phyloP scores from a whole-genome alignment of 1,140 invertebrate species.

The Saccostrea cuccullata region DNA sequence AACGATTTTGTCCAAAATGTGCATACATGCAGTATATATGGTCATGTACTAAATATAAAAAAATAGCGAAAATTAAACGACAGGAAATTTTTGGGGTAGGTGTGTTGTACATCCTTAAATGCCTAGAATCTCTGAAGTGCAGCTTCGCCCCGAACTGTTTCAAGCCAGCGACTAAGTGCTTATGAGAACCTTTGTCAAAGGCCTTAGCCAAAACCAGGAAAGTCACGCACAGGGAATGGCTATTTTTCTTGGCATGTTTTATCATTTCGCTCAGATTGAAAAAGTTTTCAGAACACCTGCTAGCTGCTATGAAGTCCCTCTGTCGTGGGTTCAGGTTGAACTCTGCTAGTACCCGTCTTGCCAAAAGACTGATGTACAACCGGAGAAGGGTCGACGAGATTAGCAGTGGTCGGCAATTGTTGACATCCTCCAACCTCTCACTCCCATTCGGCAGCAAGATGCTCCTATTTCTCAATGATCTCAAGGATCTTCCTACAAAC shows the following conservation, averaged over 20 bases:
- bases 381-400: conserved; percentile 52
- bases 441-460: conserved; percentile 63
- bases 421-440: conserved; percentile 47
- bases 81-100: too few species aligned
- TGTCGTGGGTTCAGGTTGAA: too few species aligned
- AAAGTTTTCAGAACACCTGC: conserved; percentile 50
- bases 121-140: conserved; percentile 50
- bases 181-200: conserved; percentile 74
- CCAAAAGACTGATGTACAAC: conserved; percentile 52
- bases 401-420: conserved; percentile 66
- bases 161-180: conserved; percentile 57
- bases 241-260: conserved; percentile 45
- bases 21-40: too few species aligned
- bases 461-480: conserved; percentile 27
- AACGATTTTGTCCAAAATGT: too few species aligned
- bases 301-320: conserved; percentile 55
- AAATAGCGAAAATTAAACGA: too few species aligned
- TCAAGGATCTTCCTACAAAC: too few species aligned
- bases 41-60: too few species aligned
- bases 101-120: too few species aligned
- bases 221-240: conserved; percentile 42
- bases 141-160: not conserved
- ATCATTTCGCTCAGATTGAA: conserved; percentile 42
- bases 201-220: conserved; percentile 63
- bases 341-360: not conserved